Base-by-base conservation (phyloP, 92 coral and sea anemone genomes). In the Pocillopora meandrina region DNA sequence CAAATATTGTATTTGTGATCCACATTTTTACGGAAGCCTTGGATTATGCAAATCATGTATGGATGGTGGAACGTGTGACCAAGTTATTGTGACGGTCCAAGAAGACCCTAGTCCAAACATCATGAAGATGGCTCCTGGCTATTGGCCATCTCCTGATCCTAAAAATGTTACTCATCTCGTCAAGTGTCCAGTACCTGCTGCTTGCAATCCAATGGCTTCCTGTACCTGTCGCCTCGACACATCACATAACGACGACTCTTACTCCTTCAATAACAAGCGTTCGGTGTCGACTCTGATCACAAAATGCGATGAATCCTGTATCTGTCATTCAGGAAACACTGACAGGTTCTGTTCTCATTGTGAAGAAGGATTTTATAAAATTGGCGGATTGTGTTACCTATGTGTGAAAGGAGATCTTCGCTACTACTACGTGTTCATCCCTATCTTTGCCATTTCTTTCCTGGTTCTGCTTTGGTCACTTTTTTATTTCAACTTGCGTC, bases 261-360 rank as follows among this genome's bases (percentile, higher is more conserved):
- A 8, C 70, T 0, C 19, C 0, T 35, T 56, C 19, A 18, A 21
- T 1, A 0, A 4, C 33, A 76, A 72, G 13, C 82, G 34, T 26
- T 59, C 56, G 19, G 72, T 87, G 26, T 80, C 75, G 55, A 33
- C 81, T 72, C 90, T 86, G 64, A 61, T 55, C 58, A 91, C 94
- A 31, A 42, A 31, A 35, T 91, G 94, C 76, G 74, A 63, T 17
- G 63, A 36, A 13, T 82, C 85, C 75, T 91, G 94, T 21, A 42
- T 91, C 57, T 91, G 94, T 64, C 72, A 80, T 61, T 71, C 49
- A 20, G 94, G 92, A 72, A 90, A 90, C 75, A 85, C 86, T 11
- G 94, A 75, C 61, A 74, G 94, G 26, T 85, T 91, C 69, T 91
- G 94, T 52, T 88, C 94, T 65, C 89, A 83, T 21, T 91, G 94